These are phyloP conservation scores for Myripristis murdjan DNA, from an alignment of 2,797 vertebrate species.

Conservation along the genomic window DNA sequence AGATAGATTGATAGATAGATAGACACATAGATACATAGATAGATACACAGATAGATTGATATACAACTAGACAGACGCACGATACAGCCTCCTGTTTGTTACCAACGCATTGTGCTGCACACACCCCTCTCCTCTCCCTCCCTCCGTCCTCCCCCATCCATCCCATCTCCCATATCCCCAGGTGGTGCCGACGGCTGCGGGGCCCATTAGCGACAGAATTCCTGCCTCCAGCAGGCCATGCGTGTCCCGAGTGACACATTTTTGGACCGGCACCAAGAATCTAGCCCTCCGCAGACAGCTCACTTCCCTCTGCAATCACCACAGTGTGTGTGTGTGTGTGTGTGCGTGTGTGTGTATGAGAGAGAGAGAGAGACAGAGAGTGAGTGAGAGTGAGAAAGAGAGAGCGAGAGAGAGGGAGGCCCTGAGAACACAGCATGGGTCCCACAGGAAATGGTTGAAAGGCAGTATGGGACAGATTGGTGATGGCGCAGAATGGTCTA, in stretches of 20 bases:
- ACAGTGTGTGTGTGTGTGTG: slow-evolving; percentile 49
- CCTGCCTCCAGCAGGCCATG: slow-evolving; percentile 89
- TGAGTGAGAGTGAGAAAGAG: background rate
- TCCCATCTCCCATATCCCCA: slow-evolving; percentile 85
- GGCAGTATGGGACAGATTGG: slow-evolving; percentile 85
- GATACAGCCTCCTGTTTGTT: slow-evolving; percentile 62
- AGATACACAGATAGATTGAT: slow-evolving; percentile 40
- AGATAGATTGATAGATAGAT: slow-evolving; percentile 15
- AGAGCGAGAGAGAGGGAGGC: slow-evolving; percentile 46
- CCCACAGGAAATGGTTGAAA: slow-evolving; percentile 84
- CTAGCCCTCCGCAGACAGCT: slow-evolving; percentile 85
- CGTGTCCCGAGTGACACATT: slow-evolving; percentile 89
- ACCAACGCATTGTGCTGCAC: slow-evolving; percentile 68
- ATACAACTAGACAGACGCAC: slow-evolving; percentile 32
- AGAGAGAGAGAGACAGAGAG: slow-evolving; percentile 6
- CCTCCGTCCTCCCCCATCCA: slow-evolving; percentile 79
- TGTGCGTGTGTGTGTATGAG: slow-evolving; percentile 32
- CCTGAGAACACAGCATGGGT: slow-evolving; percentile 78
- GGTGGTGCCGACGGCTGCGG: slow-evolving; percentile 87
- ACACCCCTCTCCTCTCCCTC: slow-evolving; percentile 54
- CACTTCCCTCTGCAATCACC: slow-evolving; percentile 81
- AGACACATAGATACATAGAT: slow-evolving; percentile 11
- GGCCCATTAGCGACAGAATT: slow-evolving; percentile 88
- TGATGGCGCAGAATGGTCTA: slow-evolving; percentile 75
- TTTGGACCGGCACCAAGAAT: slow-evolving; percentile 88